Evolutionary conservation across 2,888 invertebrate species (phyloP), one percentile per base, ranked within the genome.

Genomic region (Pollenia amentaria): DNA sequence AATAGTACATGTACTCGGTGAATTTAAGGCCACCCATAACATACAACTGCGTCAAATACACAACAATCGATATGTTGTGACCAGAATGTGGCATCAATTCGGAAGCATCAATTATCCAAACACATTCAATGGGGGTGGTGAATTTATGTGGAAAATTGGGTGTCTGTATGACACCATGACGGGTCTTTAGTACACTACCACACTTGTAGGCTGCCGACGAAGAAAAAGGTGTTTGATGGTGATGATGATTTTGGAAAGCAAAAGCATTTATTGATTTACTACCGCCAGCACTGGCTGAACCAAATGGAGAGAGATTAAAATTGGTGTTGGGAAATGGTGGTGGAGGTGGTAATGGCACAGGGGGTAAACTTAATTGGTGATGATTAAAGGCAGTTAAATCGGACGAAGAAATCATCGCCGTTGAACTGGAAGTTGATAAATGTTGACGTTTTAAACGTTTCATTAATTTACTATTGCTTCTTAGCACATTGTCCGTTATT

Each of bases 21-120:
- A 97, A 96, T 67, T 95, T 95, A 10, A 97, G 93, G 0, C 97
- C 97, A 90, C 96, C 96, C 89, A 96, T 95, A 60, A 97, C 96
- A 94, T 97, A 98, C 89, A 97, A 95, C 91, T 98, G 98, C 2
- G 97, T 98, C 89, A 98, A 95, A 92, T 98, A 98, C 88, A 98
- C 95, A 88, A 97, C 95, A 91, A 98, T 97, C 72, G 96, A 96
- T 11, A 96, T 95, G 89, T 96, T 96, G 83, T 75, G 55, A 67
- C 84, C 75, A 81, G 65, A 55, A 12, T 89, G 89, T 53, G 92
- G 89, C 7, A 96, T 95, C 90, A 92, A 84, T 82, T 94, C 94
- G 88, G 96, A 96, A n/a, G 96, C 96, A 91, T 97, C 97, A 91
- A 98, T 97, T 83, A 98, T 95, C 98, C 98, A 98, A 89, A 96